Evolutionary conservation across 2,888 invertebrate species (phyloP).

Genomic region (Trilocha varians): DNA sequence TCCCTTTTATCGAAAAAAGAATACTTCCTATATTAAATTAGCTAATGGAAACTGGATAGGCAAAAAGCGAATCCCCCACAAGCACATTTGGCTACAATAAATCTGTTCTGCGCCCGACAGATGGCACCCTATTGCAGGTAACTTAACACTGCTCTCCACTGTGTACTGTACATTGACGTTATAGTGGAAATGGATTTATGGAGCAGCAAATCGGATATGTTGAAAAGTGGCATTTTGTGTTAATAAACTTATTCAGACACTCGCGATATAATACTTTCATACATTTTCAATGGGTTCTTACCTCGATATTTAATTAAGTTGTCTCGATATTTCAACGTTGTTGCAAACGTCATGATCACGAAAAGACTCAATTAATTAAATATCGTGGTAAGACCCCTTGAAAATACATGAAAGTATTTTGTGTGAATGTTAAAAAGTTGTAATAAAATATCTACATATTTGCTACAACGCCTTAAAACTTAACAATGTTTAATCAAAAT

Average conservation of each 20-base stretch:
- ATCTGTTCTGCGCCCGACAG: conserved; percentile 64
- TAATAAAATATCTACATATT: too few relatives aligned
- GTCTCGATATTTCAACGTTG: too few relatives aligned
- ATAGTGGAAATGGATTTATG: not conserved
- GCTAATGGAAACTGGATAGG: conserved; percentile 73
- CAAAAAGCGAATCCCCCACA: conserved; percentile 59
- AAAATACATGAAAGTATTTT: too few relatives aligned
- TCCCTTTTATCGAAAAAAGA: not conserved
- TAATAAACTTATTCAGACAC: not conserved
- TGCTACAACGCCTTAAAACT: too few relatives aligned
- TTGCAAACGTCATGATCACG: too few relatives aligned
- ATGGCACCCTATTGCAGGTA: conserved; percentile 60
- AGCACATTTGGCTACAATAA: conserved; percentile 63
- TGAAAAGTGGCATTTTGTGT: too few relatives aligned
- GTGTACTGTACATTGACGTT: conserved; percentile 2
- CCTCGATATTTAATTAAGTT: too few relatives aligned
- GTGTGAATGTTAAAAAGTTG: too few relatives aligned
- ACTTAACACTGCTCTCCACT: conserved; percentile 32
- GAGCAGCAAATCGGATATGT: not conserved
- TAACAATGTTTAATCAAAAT: too few relatives aligned
- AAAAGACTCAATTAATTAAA: too few relatives aligned
- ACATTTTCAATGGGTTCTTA: too few relatives aligned
- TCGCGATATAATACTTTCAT: not conserved
- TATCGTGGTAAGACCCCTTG: too few relatives aligned
- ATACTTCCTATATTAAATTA: conserved; percentile 57